Evolutionary conservation across 2,113 vertebrate genomes (phyloP).

Genomic region (Natator depressus): DNA sequence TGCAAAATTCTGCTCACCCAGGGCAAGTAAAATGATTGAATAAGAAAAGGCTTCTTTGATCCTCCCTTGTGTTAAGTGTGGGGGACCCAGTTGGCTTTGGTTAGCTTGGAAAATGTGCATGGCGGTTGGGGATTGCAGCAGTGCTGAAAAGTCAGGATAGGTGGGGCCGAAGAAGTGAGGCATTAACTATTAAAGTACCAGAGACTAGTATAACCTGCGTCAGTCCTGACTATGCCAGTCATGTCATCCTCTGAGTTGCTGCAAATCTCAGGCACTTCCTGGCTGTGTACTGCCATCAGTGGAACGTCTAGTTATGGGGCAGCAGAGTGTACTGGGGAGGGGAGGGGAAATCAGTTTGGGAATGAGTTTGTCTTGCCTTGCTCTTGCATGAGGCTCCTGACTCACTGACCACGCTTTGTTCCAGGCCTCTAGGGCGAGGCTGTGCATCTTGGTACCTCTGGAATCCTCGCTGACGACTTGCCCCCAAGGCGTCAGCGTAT

Average conservation of each 20-base stretch:
- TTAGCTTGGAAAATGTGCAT: not conserved
- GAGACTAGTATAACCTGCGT: accelerated
- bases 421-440: not conserved
- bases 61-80: not conserved
- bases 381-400: not conserved
- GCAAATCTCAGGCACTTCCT: accelerated
- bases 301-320: not conserved
- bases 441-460: not conserved
- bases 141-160: not conserved
- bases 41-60: not conserved
- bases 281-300: accelerated
- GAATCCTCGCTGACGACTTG: not conserved
- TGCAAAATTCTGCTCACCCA: not conserved
- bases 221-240: accelerated
- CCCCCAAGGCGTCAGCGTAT: not conserved
- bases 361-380: not conserved
- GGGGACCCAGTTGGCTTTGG: not conserved
- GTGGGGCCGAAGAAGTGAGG: not conserved
- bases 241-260: not conserved
- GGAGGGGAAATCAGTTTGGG: not conserved
- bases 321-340: not conserved
- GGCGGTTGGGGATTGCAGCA: no score
- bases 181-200: not conserved
- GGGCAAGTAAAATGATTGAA: accelerated
- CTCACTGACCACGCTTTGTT: not conserved